Base-by-base conservation (phyloP, 2,797 vertebrate species). In the Babyrousa celebensis region DNA sequence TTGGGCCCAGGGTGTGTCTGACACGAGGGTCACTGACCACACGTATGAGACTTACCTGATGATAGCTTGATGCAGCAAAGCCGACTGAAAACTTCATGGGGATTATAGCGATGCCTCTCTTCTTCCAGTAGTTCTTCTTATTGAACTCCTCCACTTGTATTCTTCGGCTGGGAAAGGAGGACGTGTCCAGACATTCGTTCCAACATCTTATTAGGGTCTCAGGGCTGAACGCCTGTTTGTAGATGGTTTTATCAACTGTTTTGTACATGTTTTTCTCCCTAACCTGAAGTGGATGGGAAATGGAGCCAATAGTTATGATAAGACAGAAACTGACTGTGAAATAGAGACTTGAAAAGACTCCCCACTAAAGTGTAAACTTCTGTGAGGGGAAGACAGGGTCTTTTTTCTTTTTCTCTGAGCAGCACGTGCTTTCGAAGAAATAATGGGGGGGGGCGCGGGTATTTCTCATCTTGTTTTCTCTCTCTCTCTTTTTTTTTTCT, bases 191-290 rank as follows among this genome's bases (percentile, higher is more conserved):
- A 87, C 99, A 99, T 75, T 99, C 98, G 0, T 99, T 98, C 99
- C 99, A 99, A 97, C 99, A 99, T 62, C 96, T 98, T 83, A 96
- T 92, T 96, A 99, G 92, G 94, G 99, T 99, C 82, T 99, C 98
- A 0, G 99, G 98, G 97, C 98, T 99, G 98, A 99, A 99, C 12
- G 98, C 96, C 84, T 99, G 98, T 97, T 99, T 99, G 98, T 99
- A 99, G 98, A 98, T 99, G 2, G 99, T 99, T 90, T 98, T 83
- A 97, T 96, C 98, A 0, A 98, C 94, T 20, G 98, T 98, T 74
- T 97, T 98, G 98, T 99, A 99, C 99, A 99, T 99, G 98, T 99
- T 99, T 94, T 99, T 98, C 98, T 99, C 99, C 48, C 98, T 98
- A 71, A 99, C 95, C 99, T 99, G 98, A 94, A 98, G 98, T 21